Percentiles rank a stretch among this genome's conserved stretches.
These are phyloP conservation scores for Hipparchia semele DNA, from an alignment of 2,888 invertebrate species.

Conservation along the genomic window DNA sequence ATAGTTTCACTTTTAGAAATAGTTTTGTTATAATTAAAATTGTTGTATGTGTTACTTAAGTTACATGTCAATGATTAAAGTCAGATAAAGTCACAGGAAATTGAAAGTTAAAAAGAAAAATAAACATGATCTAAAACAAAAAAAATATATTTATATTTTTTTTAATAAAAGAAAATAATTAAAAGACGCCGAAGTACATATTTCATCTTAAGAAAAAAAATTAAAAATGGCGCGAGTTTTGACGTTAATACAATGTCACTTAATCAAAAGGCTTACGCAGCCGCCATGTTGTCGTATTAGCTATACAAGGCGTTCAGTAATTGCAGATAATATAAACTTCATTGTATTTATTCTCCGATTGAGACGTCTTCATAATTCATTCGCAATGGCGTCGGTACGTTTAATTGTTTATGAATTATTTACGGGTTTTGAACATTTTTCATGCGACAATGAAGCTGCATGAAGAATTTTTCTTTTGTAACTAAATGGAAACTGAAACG, in stretches of 20 bases:
- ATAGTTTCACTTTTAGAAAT: too few relatives aligned
- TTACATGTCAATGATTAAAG: too few relatives aligned
- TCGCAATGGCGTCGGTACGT: constrained; percentile 41
- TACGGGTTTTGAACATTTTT: constrained; percentile 12
- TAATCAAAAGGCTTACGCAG: constrained; percentile 60
- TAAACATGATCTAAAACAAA: too few relatives aligned
- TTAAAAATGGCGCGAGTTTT: constrained; percentile 52
- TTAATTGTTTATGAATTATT: constrained; percentile 38
- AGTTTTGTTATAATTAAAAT: too few relatives aligned
- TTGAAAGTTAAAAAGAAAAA: too few relatives aligned
- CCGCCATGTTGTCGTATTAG: constrained; percentile 72
- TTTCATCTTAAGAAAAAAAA: background rate
- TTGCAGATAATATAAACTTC: constrained; percentile 50
- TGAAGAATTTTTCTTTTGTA: background rate
- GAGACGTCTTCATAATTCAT: constrained; percentile 60
- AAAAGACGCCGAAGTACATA: too few relatives aligned
- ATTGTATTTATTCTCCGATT: constrained; percentile 51
- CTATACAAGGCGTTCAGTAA: constrained; percentile 65
- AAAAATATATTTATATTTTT: too few relatives aligned
- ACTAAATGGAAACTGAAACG: background rate
- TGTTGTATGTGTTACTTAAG: too few relatives aligned
- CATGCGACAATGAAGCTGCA: background rate
- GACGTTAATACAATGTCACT: constrained; percentile 67
- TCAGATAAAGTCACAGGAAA: too few relatives aligned
- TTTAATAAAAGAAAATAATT: too few relatives aligned